A percentile compares a stretch with the other conserved stretches of the same genome.
These are phyloP conservation scores for Drosophila nannoptera DNA, from an alignment of 1,140 invertebrate genomes.

Conservation along the genomic window DNA sequence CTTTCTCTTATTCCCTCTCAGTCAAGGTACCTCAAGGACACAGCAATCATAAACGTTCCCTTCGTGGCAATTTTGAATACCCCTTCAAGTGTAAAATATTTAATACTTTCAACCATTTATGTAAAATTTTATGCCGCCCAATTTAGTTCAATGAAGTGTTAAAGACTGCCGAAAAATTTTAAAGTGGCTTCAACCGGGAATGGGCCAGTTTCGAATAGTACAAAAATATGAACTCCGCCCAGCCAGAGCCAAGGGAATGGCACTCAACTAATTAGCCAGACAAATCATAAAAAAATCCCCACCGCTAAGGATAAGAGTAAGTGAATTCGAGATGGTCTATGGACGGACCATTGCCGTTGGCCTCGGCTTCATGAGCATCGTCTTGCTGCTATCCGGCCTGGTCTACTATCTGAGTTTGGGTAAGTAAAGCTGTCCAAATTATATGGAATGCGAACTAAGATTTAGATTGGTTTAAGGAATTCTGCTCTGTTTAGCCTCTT, in stretches of 20 bases:
- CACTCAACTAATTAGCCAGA: slow-evolving; percentile 58
- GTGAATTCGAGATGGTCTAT: slow-evolving; percentile 61
- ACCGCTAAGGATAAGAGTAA: slow-evolving; percentile 35
- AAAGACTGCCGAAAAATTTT: slow-evolving; percentile 48
- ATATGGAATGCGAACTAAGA: too few relatives aligned
- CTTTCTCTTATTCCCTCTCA: too few relatives aligned
- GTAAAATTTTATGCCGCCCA: slow-evolving; percentile 4
- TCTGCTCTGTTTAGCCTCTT: not conserved
- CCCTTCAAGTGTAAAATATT: slow-evolving; percentile 50
- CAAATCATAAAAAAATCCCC: slow-evolving; percentile 26
- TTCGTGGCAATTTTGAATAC: slow-evolving; percentile 3
- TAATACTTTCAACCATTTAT: not conserved
- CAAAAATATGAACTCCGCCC: slow-evolving; percentile 62
- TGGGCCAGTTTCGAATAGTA: slow-evolving; percentile 35
- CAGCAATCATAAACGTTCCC: not conserved
- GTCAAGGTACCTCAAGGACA: not conserved
- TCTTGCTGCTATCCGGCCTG: slow-evolving; percentile 57
- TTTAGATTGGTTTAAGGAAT: too few relatives aligned
- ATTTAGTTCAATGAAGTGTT: slow-evolving; percentile 66
- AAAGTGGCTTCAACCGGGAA: slow-evolving; percentile 35
- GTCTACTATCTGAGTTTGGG: slow-evolving; percentile 73
- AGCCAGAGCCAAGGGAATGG: slow-evolving; percentile 37
- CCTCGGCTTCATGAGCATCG: slow-evolving; percentile 56
- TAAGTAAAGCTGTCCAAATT: slow-evolving; percentile 39
- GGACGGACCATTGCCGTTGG: slow-evolving; percentile 71